phyloP scores from a whole-genome alignment of 2,888 invertebrate species.

The Pterostichus niger region DNA sequence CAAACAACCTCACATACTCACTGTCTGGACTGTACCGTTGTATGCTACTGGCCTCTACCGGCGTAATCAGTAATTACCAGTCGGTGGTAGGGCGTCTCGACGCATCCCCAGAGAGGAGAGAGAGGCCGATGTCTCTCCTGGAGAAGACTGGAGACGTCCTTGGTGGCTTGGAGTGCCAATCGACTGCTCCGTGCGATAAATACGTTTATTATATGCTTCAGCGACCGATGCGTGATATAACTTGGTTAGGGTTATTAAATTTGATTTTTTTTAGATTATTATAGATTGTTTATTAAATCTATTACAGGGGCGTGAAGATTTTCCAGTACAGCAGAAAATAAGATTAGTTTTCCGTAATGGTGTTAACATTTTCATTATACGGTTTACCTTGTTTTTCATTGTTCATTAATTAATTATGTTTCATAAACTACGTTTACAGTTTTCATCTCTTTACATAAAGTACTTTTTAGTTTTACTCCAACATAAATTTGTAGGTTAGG shows the following conservation, averaged over 20 bases:
- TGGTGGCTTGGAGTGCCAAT: conserved; percentile 26
- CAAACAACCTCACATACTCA: neutral
- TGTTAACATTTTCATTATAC: neutral
- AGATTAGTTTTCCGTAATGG: neutral
- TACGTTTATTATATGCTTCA: conserved; percentile 51
- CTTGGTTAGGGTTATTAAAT: conserved; percentile 38
- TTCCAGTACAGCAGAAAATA: conserved; percentile 1
- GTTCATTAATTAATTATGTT: no score
- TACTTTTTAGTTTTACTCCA: no score
- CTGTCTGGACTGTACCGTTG: neutral
- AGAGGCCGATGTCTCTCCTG: neutral
- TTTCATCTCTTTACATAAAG: no score
- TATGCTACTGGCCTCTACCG: neutral
- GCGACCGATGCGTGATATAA: conserved; percentile 4
- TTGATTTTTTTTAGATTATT: conserved; percentile 23
- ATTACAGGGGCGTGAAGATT: neutral
- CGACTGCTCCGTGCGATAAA: conserved; percentile 25
- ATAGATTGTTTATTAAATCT: conserved; percentile 31
- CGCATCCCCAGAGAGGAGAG: conserved; percentile 21
- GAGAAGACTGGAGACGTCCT: neutral
- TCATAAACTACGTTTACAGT: no score
- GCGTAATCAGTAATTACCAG: conserved; percentile 58
- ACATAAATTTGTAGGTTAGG: no score
- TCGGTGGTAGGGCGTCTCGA: neutral
- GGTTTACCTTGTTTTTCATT: neutral